A percentile compares a stretch with the other conserved stretches of the same genome.
These are phyloP conservation scores for Mamestra configurata DNA, from an alignment of 1,140 invertebrate species.

Conservation along the genomic window DNA sequence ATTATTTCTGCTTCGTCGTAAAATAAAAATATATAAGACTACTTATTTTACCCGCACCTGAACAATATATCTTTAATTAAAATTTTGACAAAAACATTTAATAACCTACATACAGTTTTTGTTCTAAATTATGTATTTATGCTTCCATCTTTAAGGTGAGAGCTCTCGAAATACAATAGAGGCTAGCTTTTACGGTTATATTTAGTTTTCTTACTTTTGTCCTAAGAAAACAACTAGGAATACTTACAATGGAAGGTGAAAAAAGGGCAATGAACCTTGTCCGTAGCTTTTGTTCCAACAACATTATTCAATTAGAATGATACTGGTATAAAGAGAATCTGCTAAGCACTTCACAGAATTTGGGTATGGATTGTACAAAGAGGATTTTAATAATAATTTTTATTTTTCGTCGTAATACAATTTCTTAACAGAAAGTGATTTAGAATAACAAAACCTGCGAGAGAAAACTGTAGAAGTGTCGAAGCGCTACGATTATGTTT, in stretches of 20 bases:
- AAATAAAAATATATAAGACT: not conserved
- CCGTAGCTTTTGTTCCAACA: not conserved
- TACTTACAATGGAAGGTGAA: not conserved
- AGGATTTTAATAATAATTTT: not conserved
- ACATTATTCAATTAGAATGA: not conserved
- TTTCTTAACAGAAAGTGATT: no score
- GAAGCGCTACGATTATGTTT: no score
- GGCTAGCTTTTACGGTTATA: not conserved
- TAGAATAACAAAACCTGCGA: no score
- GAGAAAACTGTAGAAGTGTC: no score
- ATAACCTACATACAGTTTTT: constrained; percentile 1
- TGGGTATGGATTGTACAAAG: not conserved
- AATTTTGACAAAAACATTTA: constrained; percentile 6
- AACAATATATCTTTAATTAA: constrained; percentile 27
- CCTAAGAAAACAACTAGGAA: not conserved
- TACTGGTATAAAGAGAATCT: not conserved
- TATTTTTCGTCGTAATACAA: no score
- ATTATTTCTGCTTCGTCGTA: not conserved
- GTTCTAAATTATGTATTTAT: constrained; percentile 5
- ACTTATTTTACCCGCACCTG: constrained; percentile 1
- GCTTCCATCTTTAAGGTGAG: not conserved
- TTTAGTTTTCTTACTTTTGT: not conserved
- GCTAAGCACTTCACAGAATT: not conserved
- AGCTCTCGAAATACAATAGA: not conserved
- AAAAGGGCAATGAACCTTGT: not conserved